These are phyloP conservation scores for Drosophila quadrilineata DNA, from an alignment of 1,140 invertebrate species.

Conservation along the genomic window DNA sequence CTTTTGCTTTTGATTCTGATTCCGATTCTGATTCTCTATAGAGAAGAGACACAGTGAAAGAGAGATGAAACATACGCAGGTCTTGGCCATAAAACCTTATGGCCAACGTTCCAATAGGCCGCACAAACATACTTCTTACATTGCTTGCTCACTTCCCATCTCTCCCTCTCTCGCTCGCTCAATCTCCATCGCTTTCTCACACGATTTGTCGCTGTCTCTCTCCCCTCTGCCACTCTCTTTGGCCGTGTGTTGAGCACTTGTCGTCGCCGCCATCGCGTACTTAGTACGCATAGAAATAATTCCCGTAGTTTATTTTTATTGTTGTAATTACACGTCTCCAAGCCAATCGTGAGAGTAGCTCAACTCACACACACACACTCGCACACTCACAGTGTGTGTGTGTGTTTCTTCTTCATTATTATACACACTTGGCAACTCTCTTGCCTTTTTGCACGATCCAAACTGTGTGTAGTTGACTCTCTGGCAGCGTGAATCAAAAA, in stretches of 20 bases:
- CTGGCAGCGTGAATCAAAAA: constrained; percentile 30
- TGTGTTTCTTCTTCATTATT: constrained; percentile 1
- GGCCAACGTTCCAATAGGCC: constrained; percentile 74
- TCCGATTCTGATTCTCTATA: no score
- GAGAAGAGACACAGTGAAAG: no score
- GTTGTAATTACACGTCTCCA: constrained; percentile 70
- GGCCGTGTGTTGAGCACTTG: constrained; percentile 49
- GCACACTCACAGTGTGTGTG: constrained; percentile 3
- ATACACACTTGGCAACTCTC: constrained; percentile 31
- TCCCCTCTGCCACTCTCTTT: background rate
- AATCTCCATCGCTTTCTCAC: background rate
- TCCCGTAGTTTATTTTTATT: constrained; percentile 78
- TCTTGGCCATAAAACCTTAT: constrained; percentile 71
- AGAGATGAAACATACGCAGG: no score
- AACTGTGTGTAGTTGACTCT: constrained; percentile 31
- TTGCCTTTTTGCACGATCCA: constrained; percentile 26
- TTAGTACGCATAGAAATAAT: constrained; percentile 73
- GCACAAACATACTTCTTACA: constrained; percentile 44
- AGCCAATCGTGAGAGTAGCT: constrained; percentile 25
- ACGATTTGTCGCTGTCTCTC: background rate
- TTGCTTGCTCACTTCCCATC: background rate
- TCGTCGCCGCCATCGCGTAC: constrained; percentile 62
- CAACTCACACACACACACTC: constrained; percentile 1
- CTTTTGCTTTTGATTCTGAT: constrained; percentile 14
- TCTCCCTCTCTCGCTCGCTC: background rate